Base-by-base conservation (phyloP, 2,797 vertebrate genomes). In the Acanthurus leucopareius region DNA sequence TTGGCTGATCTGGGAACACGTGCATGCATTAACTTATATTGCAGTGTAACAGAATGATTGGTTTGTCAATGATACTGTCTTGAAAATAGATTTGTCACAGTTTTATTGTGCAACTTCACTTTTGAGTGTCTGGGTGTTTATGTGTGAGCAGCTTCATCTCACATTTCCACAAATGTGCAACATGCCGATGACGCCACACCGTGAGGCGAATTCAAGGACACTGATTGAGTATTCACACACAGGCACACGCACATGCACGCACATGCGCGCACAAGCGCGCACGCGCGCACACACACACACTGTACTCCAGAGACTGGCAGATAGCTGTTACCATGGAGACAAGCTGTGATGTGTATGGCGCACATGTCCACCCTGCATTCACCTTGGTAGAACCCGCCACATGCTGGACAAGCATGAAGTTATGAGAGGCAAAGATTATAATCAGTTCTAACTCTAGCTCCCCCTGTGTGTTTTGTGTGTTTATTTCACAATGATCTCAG, bases 261-360 rank as follows among this genome's bases (percentile, higher is more conserved):
- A 28, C 28, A 28, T 4, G 4, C n/a, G n/a, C n/a, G n/a, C n/a
- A n/a, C n/a, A n/a, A n/a, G n/a, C n/a, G n/a, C n/a, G n/a, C n/a
- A n/a, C n/a, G n/a, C n/a, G n/a, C n/a, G n/a, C 28, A 19, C 44
- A 54, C 35, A 25, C 25, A 53, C 19, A 11, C 49, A 47, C 25
- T 57, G 28, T 14, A 58, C 32, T 64, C 68, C 61, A 32, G 54
- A 82, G 69, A 83, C 73, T 51, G 76, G 71, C 86, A 85, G 90
- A 89, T 84, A 81, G 75, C 79, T 89, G 94, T 95, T 93, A 80
- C 94, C 90, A 92, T 91, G 88, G 94, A 88, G 89, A 95, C 92
- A 73, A 58, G 66, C 77, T 69, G 77, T 83, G 86, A 88, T 91
- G 86, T 86, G 80, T 83, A 79, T 32, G 63, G 75, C 25, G 49